Conservation (phyloP, 2,888 invertebrate genomes). For the Drosophila mulleri region DNA sequence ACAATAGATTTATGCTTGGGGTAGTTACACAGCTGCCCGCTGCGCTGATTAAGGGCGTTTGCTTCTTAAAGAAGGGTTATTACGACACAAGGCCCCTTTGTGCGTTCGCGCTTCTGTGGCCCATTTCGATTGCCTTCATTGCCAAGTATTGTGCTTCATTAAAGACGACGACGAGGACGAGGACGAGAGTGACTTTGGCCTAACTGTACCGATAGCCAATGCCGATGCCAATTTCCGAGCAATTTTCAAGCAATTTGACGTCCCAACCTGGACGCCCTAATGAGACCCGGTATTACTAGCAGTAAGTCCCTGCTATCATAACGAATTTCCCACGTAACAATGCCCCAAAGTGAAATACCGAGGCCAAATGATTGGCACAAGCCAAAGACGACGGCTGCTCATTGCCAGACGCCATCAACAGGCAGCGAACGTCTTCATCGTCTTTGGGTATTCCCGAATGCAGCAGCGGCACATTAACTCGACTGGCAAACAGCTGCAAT, state of each 20-base stretch:
- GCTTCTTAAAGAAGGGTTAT: slow-evolving; percentile 73
- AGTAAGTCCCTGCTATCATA: slow-evolving; percentile 49
- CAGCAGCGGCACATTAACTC: slow-evolving; percentile 71
- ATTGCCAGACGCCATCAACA: slow-evolving; percentile 45
- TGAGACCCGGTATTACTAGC: slow-evolving; percentile 61
- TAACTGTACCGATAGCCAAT: slow-evolving; percentile 33
- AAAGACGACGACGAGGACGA: slow-evolving; percentile 27
- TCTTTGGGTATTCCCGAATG: slow-evolving; percentile 69
- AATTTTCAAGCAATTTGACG: slow-evolving; percentile 73
- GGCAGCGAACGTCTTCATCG: slow-evolving; percentile 15
- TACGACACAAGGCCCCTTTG: slow-evolving; percentile 36
- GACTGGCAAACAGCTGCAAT: slow-evolving; percentile 69
- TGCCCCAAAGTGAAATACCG: slow-evolving; percentile 73
- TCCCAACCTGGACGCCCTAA: slow-evolving; percentile 65
- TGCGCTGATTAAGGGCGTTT: slow-evolving; percentile 77
- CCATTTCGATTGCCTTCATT: slow-evolving; percentile 61
- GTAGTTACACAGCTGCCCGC: slow-evolving; percentile 73
- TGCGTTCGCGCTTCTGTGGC: slow-evolving; percentile 30
- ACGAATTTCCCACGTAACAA: slow-evolving; percentile 78
- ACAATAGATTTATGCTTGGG: slow-evolving; percentile 76
- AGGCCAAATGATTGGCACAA: slow-evolving; percentile 60
- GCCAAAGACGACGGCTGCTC: slow-evolving; percentile 31
- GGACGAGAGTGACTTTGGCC: not conserved
- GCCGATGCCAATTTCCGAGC: slow-evolving; percentile 63
- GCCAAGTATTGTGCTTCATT: slow-evolving; percentile 48